A percentile compares a stretch with the other conserved stretches of the same genome.
These are phyloP conservation scores for Latrodectus hesperus DNA, from an alignment of 2,888 invertebrate species.

Conservation along the genomic window DNA sequence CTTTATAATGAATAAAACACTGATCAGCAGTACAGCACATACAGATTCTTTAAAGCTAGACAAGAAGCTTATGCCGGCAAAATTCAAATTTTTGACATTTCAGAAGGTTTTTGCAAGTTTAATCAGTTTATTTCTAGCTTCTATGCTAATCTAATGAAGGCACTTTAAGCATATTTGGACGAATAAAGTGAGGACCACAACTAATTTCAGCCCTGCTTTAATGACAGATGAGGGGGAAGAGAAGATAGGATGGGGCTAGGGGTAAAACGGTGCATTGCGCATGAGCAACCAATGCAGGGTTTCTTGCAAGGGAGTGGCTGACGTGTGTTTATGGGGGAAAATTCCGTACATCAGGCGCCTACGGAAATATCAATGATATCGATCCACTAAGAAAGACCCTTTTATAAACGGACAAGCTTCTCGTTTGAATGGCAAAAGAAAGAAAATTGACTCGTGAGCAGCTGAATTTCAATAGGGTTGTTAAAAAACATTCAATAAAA, in stretches of 20 bases:
- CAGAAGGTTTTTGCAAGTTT: too few relatives aligned
- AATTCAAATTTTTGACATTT: too few relatives aligned
- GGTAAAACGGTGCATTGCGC: conserved; percentile 29
- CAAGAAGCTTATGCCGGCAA: too few relatives aligned
- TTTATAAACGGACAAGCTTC: not conserved
- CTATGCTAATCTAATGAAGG: conserved; percentile 53
- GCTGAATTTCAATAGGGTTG: not conserved
- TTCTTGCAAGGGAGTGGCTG: conserved; percentile 34
- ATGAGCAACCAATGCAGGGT: conserved; percentile 50
- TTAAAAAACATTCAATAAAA: not conserved
- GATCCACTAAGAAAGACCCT: conserved; percentile 23
- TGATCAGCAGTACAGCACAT: too few relatives aligned
- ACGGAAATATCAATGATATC: conserved; percentile 53
- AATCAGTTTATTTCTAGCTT: too few relatives aligned
- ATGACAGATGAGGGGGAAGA: conserved; percentile 14
- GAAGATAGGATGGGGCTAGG: conserved; percentile 7
- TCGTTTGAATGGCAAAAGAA: not conserved
- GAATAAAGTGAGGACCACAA: conserved; percentile 17
- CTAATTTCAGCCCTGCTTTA: conserved; percentile 4
- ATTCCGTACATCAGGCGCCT: conserved; percentile 61
- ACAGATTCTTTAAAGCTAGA: too few relatives aligned
- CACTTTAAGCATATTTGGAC: conserved; percentile 61
- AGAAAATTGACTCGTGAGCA: not conserved
- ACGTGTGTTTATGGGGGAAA: conserved; percentile 2
- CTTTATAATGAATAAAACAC: too few relatives aligned